Base-by-base conservation (phyloP, 2,113 vertebrate species). In the Chaenocephalus aceratus region DNA sequence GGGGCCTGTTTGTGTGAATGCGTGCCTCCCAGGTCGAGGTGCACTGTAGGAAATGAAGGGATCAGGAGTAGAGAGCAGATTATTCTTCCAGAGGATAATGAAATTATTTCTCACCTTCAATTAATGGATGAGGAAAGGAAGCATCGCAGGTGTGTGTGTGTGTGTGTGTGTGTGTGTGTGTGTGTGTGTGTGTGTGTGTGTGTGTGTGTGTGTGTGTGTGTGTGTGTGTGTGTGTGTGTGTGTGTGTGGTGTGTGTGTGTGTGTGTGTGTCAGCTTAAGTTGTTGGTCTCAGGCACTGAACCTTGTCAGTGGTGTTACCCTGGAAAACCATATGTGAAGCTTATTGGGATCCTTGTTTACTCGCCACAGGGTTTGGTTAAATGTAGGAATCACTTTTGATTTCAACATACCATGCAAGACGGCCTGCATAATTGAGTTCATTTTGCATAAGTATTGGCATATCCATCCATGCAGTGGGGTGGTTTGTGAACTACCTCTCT, bases 101-200 rank as follows among this genome's bases (percentile, higher is more conserved):
- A 92, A 94, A 95, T 95, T 91, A 93, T 94, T 94, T 95, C 92
- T 94, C 93, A 95, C 93, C 93, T 94, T 94, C 94, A 95, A 95
- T 96, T 94, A 95, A 91, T 79, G 94, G 92, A 95, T 95, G 93
- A 94, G 89, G 83, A 86, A 86, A 84, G 80, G 70, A 88, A 87
- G 75, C 75, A 71, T 53, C 10, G 64, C 49, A 18, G 72, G 70
- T 75, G 76, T 79, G 79, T 69, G 72, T 69, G 61, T 79, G 72
- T 74, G 34, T 68, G 75, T 52, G 79, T 64, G 59, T 72, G 70
- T 86, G 76, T 60, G 65, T 63, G 59, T 21, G 62, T 48, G 41
- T 23, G 51, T 46, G 15, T 68, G 58, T 30, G 46, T 36, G 36
- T 36, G 36, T 36, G 36, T 36, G 36, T 68, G 75, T 52, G 79